Evolutionary conservation across 2,113 vertebrate genomes (phyloP).

Genomic region (Orthonyx spaldingii): DNA sequence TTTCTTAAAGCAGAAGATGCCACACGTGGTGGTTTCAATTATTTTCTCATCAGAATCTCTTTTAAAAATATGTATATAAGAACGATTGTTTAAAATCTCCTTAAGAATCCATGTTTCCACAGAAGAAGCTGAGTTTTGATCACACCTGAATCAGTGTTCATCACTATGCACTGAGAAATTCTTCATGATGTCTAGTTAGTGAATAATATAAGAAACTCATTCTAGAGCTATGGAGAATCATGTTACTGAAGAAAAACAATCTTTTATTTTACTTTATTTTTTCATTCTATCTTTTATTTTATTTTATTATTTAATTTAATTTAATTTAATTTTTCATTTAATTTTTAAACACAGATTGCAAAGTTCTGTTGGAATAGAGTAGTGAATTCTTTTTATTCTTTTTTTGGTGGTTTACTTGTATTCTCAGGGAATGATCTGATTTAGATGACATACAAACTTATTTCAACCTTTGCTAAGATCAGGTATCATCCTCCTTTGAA

Average conservation of each 20-base stretch:
- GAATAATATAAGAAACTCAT: background rate
- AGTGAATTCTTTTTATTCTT: background rate
- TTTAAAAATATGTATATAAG: background rate
- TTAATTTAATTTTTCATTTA: background rate
- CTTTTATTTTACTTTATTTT: background rate
- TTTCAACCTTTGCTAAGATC: background rate
- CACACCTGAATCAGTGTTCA: background rate
- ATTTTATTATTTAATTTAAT: background rate
- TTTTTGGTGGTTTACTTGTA: background rate
- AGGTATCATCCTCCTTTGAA: background rate
- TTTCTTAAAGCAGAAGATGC: conserved; percentile 56
- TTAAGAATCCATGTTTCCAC: background rate
- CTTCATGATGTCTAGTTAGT: background rate
- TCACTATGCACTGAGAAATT: background rate
- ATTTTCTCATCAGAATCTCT: background rate
- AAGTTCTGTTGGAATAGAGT: background rate
- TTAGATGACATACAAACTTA: background rate
- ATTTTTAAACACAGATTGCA: background rate
- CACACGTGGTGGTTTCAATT: background rate
- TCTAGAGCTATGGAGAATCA: background rate
- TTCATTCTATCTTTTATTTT: background rate
- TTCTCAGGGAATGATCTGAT: background rate
- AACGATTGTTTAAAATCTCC: fast-evolving
- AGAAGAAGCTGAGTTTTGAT: background rate
- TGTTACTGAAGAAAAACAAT: background rate